These are phyloP conservation scores for Temnothorax curvispinosus DNA, from an alignment of 1,140 invertebrate species.

Conservation along the genomic window DNA sequence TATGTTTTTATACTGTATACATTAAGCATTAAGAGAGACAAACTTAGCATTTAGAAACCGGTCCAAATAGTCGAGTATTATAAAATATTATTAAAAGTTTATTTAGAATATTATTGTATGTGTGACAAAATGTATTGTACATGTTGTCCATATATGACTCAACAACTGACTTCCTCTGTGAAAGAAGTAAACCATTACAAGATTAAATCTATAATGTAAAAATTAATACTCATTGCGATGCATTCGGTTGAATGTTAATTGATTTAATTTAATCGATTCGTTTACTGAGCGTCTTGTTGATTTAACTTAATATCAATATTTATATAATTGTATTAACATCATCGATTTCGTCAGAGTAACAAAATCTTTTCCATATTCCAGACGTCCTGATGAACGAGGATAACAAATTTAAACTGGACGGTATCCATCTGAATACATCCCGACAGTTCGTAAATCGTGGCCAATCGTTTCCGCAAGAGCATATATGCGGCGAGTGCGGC, in stretches of 20 bases:
- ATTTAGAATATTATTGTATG: background rate
- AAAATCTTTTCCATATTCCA: slow-evolving; percentile 47
- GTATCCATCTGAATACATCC: background rate
- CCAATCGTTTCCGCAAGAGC: slow-evolving; percentile 24
- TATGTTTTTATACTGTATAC: too few relatives aligned
- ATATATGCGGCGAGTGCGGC: slow-evolving; percentile 74
- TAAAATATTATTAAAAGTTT: background rate
- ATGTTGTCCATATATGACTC: background rate
- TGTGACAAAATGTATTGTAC: background rate
- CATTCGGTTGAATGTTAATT: background rate
- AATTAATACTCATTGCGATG: slow-evolving; percentile 4
- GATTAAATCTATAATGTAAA: background rate
- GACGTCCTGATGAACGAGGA: slow-evolving; percentile 46
- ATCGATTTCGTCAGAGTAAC: slow-evolving; percentile 30
- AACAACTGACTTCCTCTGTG: background rate
- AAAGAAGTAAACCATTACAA: background rate
- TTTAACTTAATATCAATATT: background rate
- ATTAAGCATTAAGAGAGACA: too few relatives aligned
- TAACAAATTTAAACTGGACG: background rate
- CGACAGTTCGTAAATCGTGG: background rate
- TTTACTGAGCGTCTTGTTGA: background rate
- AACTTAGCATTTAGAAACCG: background rate
- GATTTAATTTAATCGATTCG: background rate
- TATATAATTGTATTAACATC: background rate
- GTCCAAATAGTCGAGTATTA: background rate